Evolutionary conservation across 2,888 invertebrate genomes (phyloP), one percentile per base, ranked within the genome.

Genomic region (Eudasyphora cyanicolor): DNA sequence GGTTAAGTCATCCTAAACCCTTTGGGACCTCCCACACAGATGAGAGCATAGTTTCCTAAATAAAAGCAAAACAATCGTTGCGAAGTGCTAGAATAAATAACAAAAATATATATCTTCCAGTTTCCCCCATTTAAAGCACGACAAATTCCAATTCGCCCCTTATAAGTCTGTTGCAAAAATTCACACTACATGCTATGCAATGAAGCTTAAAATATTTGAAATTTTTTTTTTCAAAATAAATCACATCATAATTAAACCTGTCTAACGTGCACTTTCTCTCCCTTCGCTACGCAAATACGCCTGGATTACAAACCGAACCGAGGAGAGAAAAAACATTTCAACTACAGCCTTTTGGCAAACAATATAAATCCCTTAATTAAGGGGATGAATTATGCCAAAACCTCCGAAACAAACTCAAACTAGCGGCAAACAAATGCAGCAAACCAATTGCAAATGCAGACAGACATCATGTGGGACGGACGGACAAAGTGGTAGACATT

Each of bases 351-450:
- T 80, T 79, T 73, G 73, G 49, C 75, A 81, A 78, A 85, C 82
- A 85, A 84, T 80, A 64, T 51, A 76, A 82, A 83, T 82, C 82
- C 84, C 82, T 79, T 84, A 84, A 86, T 85, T 82, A 85, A 85
- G 74, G 83, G 83, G 75, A 81, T 79, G 78, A 81, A 81, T 81
- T 84, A 79, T 74, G 76, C 42, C 81, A 69, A 79, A 82, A 76
- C 77, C 69, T 24, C 51, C 70, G 14, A 70, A 70, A 51, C 27
- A 70, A 70, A 24, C 70, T 51, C 49, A 82, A 84, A 82, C 82
- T 79, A 84, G 74, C 79, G n/a, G 73, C 79, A 82, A n/a, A 79
- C 76, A 77, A 84, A 82, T 79, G 75, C 71, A 82, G 79, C 79
- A 54, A 82, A 84, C 79, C 79, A 79, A 79, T 82, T 78, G 82